These are phyloP conservation scores for Dermolepida albohirtum DNA, from an alignment of 2,888 invertebrate genomes.

Conservation along the genomic window DNA sequence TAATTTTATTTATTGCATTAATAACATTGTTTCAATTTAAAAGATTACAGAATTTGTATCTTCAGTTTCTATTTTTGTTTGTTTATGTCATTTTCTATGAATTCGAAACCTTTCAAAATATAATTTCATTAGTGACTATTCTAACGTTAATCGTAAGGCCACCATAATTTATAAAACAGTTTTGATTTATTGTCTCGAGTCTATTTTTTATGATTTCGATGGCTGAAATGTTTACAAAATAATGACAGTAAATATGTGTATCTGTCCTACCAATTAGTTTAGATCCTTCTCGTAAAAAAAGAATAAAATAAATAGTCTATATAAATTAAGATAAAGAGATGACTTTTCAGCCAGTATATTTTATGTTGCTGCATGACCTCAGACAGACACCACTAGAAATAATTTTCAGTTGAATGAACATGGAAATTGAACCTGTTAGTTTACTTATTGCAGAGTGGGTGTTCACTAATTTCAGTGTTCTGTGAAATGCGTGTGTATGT, in stretches of 20 bases:
- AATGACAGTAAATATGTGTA: conserved; percentile 30
- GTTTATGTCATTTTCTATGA: too few relatives aligned
- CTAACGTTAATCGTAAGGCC: too few relatives aligned
- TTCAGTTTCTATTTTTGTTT: too few relatives aligned
- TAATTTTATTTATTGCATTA: too few relatives aligned
- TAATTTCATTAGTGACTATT: too few relatives aligned
- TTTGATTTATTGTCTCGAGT: conserved; percentile 13
- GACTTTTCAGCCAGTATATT: conserved; percentile 25
- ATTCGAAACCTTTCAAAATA: too few relatives aligned
- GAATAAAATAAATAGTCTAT: conserved; percentile 28
- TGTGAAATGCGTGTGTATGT: background rate
- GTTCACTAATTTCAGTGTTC: background rate
- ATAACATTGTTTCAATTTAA: too few relatives aligned
- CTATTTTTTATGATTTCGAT: conserved; percentile 27
- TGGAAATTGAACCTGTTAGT: conserved; percentile 12
- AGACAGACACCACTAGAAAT: conserved; percentile 5
- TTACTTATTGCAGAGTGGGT: conserved; percentile 3
- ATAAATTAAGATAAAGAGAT: conserved; percentile 39
- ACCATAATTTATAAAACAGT: too few relatives aligned
- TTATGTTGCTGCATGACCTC: conserved; percentile 31
- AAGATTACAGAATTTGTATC: too few relatives aligned
- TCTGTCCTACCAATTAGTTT: conserved; percentile 32
- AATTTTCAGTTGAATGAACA: conserved; percentile 18
- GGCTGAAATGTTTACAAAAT: conserved; percentile 34
- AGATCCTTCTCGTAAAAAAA: conserved; percentile 31